phyloP scores from a whole-genome alignment of 2,797 vertebrate genomes.

The Enteromius treurensis region DNA sequence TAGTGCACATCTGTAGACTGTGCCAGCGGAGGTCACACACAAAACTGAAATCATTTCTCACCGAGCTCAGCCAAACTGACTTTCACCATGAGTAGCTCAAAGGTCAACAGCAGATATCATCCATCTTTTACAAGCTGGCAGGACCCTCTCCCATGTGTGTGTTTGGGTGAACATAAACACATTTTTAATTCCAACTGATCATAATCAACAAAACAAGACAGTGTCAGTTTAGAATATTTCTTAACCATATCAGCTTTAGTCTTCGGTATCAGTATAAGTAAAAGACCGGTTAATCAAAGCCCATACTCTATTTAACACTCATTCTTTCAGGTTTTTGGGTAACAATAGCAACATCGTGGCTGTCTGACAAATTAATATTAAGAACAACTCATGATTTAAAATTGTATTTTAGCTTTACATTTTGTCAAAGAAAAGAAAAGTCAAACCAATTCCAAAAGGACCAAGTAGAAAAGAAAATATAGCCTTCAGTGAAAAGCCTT shows the following conservation, averaged over 20 bases:
- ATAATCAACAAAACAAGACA: slow-evolving; percentile 1
- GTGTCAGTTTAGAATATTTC: not conserved
- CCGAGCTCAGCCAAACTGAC: not conserved
- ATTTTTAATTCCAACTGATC: not conserved
- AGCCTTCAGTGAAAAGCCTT: not conserved
- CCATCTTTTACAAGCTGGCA: not conserved
- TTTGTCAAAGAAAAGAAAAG: not conserved
- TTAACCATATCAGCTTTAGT: not conserved
- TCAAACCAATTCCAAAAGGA: slow-evolving; percentile 52
- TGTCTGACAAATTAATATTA: not conserved
- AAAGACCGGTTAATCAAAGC: not conserved
- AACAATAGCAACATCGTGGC: not conserved
- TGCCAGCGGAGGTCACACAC: slow-evolving; percentile 26
- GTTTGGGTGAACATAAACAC: not conserved
- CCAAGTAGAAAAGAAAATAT: slow-evolving; percentile 42
- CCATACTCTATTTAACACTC: not conserved
- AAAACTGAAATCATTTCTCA: slow-evolving; percentile 7
- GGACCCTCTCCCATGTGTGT: not conserved
- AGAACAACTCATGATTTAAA: not conserved
- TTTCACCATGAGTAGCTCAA: slow-evolving; percentile 25
- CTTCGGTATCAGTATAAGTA: not conserved
- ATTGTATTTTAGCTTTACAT: not conserved
- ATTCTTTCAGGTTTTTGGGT: not conserved
- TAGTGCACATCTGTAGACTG: slow-evolving; percentile 69
- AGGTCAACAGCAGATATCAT: slow-evolving; percentile 23